A percentile compares a stretch with the other conserved stretches of the same genome.
Evolutionary conservation across 2,797 vertebrate species (phyloP).

Genomic region (Trichosurus vulpecula): DNA sequence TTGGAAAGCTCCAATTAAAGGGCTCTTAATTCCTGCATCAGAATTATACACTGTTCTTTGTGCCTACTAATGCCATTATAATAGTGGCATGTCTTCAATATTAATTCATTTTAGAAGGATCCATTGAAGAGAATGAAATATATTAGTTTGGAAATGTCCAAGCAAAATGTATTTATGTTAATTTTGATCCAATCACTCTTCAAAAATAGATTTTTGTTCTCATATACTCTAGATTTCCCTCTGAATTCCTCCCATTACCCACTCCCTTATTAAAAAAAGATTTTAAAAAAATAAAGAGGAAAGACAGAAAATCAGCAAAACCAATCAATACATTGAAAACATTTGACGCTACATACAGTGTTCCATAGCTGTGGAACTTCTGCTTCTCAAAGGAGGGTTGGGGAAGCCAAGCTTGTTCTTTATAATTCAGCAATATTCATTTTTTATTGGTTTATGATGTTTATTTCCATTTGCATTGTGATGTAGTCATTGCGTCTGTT

Average conservation of each 20-base stretch:
- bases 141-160: conserved; percentile 72
- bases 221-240: not conserved
- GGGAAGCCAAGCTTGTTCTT: not conserved
- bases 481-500: not conserved
- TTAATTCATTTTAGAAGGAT: conserved; percentile 67
- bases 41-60: conserved; percentile 13
- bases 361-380: not conserved
- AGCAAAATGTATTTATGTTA: conserved; percentile 51
- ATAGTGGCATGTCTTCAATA: conserved; percentile 53
- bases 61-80: not conserved
- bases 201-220: conserved; percentile 13
- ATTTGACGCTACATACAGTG: not conserved
- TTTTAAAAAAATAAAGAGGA: not conserved
- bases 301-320: not conserved
- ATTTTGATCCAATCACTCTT: conserved; percentile 65
- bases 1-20: not conserved
- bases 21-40: conserved; percentile 26
- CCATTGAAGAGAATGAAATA: conserved; percentile 74
- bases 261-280: not conserved
- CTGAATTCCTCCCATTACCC: not conserved
- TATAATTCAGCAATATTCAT: not conserved
- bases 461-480: not conserved
- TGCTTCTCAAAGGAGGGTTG: not conserved
- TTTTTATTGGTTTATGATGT: not conserved
- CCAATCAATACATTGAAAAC: not conserved